Percentiles rank a stretch among this genome's conserved stretches.
These are phyloP conservation scores for Drosophila dives DNA, from an alignment of 2,888 invertebrate species.

Conservation along the genomic window DNA sequence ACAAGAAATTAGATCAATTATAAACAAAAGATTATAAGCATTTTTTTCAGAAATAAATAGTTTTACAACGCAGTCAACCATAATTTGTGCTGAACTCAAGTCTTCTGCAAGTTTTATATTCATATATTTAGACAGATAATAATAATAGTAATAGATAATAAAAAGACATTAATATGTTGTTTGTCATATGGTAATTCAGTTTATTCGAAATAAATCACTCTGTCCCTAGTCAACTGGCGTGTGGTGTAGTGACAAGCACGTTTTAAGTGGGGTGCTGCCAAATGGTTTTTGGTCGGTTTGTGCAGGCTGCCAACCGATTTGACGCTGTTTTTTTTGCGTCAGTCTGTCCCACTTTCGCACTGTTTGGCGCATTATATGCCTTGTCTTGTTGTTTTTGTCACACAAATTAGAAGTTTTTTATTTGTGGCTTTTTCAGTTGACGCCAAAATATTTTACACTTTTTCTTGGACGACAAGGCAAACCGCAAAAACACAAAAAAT, in stretches of 20 bases:
- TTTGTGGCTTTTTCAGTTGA: conserved; percentile 64
- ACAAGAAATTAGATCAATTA: neutral
- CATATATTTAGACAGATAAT: neutral
- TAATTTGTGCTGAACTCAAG: neutral
- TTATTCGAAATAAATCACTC: neutral
- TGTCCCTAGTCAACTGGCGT: conserved; percentile 3
- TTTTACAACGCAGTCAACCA: neutral
- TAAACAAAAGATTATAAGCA: neutral
- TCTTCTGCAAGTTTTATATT: neutral
- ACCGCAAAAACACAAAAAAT: conserved; percentile 25
- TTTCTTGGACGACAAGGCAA: conserved; percentile 33
- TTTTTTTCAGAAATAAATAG: neutral
- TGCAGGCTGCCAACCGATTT: conserved; percentile 57
- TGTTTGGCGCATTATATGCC: conserved; percentile 31
- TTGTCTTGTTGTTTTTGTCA: conserved; percentile 71
- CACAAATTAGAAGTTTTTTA: conserved; percentile 78
- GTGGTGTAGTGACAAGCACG: conserved; percentile 9
- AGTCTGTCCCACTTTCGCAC: conserved; percentile 11
- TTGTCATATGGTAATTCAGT: neutral
- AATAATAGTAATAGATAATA: neutral
- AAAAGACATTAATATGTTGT: neutral
- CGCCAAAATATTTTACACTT: conserved; percentile 63
- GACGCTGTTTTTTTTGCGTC: conserved; percentile 66
- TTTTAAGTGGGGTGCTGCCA: conserved; percentile 52
- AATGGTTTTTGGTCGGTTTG: conserved; percentile 52